Evolutionary conservation across 2,888 invertebrate species (phyloP), one percentile per base, ranked within the genome.

Genomic region (Coelinius sp.): DNA sequence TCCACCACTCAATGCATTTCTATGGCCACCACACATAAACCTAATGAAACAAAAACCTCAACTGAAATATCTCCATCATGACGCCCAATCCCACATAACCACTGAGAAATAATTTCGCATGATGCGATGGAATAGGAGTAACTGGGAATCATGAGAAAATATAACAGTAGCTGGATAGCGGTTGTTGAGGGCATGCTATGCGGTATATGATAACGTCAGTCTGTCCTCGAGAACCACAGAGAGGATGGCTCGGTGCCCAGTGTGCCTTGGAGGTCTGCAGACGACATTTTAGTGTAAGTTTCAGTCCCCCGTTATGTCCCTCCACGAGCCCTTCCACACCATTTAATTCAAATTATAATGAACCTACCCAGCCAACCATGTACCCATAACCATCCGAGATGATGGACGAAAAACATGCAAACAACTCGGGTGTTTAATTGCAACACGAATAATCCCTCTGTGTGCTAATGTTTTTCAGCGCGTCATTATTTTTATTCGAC

Each of bases 331-430:
- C 75, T 76, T 76, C 73, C 70, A 73, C 73, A 69, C 67, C 74
- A 75, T 73, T 76, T 75, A 73, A 70, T 77, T 71, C 73, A 73
- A 77, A 77, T 78, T 77, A 78, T 78, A 75, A 77, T 76, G 75
- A 77, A 78, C 75, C 59, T 31, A 25, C 53, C 35, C 31, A 35
- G 35, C 35, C 35, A 25, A 10, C 59, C 59, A 59, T 35, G 46
- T 14, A 49, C 46, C 8, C 14, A n/a, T 44, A 44, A 5, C 8
- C 44, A 44, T 5, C 5, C 44, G 44, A 44, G 44, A 44, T 44
- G 44, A n/a, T 10, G 17, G 44, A 44, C 44, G 44, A 44, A 44
- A 44, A n/a, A 44, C 44, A n/a, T 10, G 44, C n/a, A 5, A 44
- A 44, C 44, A 14, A 17, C n/a, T n/a, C 44, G 14, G n/a, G 44